These are phyloP conservation scores for Diadromus collaris DNA, from an alignment of 2,888 invertebrate species.

Conservation along the genomic window DNA sequence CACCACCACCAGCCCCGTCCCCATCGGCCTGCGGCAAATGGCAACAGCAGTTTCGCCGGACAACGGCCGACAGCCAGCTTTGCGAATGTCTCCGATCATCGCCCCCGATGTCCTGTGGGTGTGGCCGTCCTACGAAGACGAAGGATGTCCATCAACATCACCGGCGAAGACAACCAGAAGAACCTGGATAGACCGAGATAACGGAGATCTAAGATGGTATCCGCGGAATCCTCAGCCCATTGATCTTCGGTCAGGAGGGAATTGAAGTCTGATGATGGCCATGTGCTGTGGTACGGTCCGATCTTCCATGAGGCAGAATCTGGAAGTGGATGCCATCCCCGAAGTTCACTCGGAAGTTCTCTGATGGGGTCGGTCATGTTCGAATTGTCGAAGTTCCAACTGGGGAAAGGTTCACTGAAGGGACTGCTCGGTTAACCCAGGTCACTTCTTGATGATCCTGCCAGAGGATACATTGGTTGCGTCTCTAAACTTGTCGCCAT, in stretches of 20 bases:
- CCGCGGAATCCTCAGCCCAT: background rate
- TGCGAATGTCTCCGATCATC: constrained; percentile 23
- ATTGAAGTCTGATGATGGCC: background rate
- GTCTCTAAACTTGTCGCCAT: too few relatives aligned
- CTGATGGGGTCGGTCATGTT: background rate
- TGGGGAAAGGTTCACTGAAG: background rate
- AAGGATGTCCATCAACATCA: constrained; percentile 7
- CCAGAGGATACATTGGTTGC: too few relatives aligned
- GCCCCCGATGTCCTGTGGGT: background rate
- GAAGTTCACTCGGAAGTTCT: background rate
- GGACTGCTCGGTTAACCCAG: too few relatives aligned
- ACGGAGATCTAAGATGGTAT: background rate
- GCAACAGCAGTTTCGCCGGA: constrained; percentile 43
- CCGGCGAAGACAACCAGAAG: background rate
- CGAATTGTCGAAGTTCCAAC: background rate
- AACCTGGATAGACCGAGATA: background rate
- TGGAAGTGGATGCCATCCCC: background rate
- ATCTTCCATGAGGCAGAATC: background rate
- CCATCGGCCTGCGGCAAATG: constrained; percentile 17
- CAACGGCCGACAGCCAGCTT: constrained; percentile 25
- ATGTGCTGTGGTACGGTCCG: background rate
- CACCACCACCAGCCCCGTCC: background rate
- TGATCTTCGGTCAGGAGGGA: background rate
- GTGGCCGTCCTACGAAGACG: background rate
- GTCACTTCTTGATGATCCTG: too few relatives aligned